phyloP scores from a whole-genome alignment of 2,113 vertebrate species.

The Chlorodrepanis virens region DNA sequence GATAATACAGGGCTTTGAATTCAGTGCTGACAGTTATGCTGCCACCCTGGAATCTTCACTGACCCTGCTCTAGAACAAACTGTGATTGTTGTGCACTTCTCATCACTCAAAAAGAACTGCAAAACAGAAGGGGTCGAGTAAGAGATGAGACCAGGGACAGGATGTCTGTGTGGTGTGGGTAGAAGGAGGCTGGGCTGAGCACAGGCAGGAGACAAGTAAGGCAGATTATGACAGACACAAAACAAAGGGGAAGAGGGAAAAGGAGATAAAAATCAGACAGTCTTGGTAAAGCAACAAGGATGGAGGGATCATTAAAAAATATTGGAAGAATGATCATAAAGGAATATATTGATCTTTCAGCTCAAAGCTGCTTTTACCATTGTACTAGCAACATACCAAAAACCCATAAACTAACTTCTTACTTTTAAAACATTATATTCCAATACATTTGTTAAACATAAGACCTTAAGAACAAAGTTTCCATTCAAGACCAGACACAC shows the following conservation, averaged over 20 bases:
- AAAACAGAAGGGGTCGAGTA: background rate
- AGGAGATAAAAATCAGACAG: background rate
- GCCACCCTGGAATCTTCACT: background rate
- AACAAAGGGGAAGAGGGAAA: background rate
- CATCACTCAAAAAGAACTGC: background rate
- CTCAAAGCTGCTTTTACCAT: background rate
- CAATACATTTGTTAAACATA: background rate
- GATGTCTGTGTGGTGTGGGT: background rate
- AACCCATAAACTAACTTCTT: background rate
- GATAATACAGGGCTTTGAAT: background rate
- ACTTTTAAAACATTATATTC: background rate
- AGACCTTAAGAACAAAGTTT: background rate
- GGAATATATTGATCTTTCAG: background rate
- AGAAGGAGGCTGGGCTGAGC: background rate
- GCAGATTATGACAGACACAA: background rate
- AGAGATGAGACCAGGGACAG: background rate
- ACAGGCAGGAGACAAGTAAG: background rate
- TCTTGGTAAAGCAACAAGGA: background rate
- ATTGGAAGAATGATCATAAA: background rate
- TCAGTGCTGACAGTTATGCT: background rate
- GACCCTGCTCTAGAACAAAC: background rate
- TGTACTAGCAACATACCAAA: background rate
- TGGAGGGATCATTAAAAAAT: background rate
- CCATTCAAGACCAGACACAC: background rate
- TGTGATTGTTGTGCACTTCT: background rate